Evolutionary conservation across 1,140 invertebrate genomes (phyloP), one percentile per base, ranked within the genome.

Genomic region (Asbolus verrucosus): DNA sequence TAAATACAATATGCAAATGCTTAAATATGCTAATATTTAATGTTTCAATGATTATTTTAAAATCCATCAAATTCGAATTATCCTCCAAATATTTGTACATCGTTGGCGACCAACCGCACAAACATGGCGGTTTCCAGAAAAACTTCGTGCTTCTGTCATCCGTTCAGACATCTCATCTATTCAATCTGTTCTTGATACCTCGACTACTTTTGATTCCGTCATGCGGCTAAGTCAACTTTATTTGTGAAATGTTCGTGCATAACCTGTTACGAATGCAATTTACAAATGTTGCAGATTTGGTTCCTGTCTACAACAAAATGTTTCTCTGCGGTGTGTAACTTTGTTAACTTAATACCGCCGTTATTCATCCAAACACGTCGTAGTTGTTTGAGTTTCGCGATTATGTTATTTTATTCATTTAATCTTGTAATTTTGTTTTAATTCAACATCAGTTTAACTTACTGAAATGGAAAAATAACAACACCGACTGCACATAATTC

Each of bases 21-120:
- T 46, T 27, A 27, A 54, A 54, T 54, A 21, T 54, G 46, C 27
- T 54, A 54, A 54, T 24, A 54, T 54, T 30, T 54, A 54, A 54
- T 30, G 27, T 54, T 54, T 27, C n/a, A 54, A 54, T 54, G 14
- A 27, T 54, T 14, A 54, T 54, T 36, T 54, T 54, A 54, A 27
- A 24, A 27, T 4, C 24, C 24, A 27, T 54, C 27, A 54, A 21
- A 9, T 11, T 27, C n/a, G n/a, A n/a, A n/a, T n/a, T n/a, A n/a
- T n/a, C n/a, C n/a, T n/a, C n/a, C n/a, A n/a, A n/a, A n/a, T n/a
- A n/a, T n/a, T n/a, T n/a, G n/a, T n/a, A n/a, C n/a, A 46, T 46
- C 16, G 41, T 27, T 27, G 3, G 3, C 24, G 8, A 8, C 24
- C 8, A 8, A 27, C 3, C 24, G 8, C 8, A 27, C 24, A 27